Percentiles rank a stretch among this genome's conserved stretches.
Conservation (phyloP, 1,140 invertebrate species). For the Drosophila ficusphila region DNA sequence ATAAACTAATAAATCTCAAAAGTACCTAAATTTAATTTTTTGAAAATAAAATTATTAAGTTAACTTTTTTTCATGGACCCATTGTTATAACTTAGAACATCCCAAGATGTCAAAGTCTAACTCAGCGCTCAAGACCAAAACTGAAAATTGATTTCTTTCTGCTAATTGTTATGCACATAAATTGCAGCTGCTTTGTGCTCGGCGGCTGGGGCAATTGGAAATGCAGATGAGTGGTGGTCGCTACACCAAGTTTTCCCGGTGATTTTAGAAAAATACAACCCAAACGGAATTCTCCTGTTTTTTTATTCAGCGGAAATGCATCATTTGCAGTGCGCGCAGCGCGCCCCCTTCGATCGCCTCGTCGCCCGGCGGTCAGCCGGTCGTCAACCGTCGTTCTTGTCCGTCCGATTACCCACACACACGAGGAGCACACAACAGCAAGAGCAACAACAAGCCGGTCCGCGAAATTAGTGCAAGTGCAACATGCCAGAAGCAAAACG, state of each 20-base stretch:
- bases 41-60: no score
- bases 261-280: conserved; percentile 37
- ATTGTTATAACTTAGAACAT: not conserved
- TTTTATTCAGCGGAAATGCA: conserved; percentile 72
- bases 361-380: conserved; percentile 31
- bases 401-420: conserved; percentile 56
- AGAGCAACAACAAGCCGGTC: conserved; percentile 3
- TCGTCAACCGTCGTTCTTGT: conserved; percentile 24
- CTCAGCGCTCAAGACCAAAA: conserved; percentile 4
- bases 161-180: conserved; percentile 74
- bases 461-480: conserved; percentile 74
- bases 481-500: conserved; percentile 45
- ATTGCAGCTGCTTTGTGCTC: conserved; percentile 60
- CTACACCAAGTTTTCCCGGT: conserved; percentile 43
- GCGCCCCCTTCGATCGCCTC: conserved; percentile 17
- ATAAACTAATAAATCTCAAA: no score
- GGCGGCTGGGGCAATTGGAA: conserved; percentile 63
- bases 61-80: not conserved
- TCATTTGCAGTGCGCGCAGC: conserved; percentile 56
- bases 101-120: not conserved
- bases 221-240: conserved; percentile 71
- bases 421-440: not conserved
- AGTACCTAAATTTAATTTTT: no score
- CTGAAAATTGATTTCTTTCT: conserved; percentile 48
- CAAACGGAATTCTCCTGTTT: conserved; percentile 47